phyloP scores from a whole-genome alignment of 2,113 vertebrate species.

The Tretioscincus oriximinensis region DNA sequence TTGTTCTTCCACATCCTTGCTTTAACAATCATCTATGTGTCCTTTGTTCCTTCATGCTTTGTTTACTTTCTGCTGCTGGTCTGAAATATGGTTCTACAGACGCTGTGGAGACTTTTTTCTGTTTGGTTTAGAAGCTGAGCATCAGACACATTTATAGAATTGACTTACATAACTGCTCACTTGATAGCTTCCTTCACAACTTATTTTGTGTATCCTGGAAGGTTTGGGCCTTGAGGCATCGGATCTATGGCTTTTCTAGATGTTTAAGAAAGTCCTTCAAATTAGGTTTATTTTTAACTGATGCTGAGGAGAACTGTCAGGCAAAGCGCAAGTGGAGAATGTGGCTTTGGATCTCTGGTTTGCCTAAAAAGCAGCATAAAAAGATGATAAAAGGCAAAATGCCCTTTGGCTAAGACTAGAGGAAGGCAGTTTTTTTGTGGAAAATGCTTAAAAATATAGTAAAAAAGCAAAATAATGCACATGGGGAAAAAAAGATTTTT shows the following conservation, averaged over 20 bases:
- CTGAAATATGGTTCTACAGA: background rate
- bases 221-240: no score
- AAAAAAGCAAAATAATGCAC: no score
- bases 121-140: background rate
- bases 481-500: no score
- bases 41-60: background rate
- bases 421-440: no score
- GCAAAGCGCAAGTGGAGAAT: no score
- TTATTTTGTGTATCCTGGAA: background rate
- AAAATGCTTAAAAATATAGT: no score
- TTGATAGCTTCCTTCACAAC: background rate
- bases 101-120: background rate
- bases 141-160: background rate
- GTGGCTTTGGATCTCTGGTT: no score
- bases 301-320: no score
- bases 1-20: background rate
- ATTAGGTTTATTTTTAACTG: no score
- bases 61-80: background rate
- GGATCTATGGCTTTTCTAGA: background rate
- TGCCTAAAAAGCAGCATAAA: background rate
- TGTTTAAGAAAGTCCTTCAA: background rate
- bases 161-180: background rate
- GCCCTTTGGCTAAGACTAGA: background rate
- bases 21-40: background rate
- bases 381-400: background rate